These are phyloP conservation scores for Rhinolophus sinicus DNA, from an alignment of 2,113 vertebrate genomes.

Conservation along the genomic window DNA sequence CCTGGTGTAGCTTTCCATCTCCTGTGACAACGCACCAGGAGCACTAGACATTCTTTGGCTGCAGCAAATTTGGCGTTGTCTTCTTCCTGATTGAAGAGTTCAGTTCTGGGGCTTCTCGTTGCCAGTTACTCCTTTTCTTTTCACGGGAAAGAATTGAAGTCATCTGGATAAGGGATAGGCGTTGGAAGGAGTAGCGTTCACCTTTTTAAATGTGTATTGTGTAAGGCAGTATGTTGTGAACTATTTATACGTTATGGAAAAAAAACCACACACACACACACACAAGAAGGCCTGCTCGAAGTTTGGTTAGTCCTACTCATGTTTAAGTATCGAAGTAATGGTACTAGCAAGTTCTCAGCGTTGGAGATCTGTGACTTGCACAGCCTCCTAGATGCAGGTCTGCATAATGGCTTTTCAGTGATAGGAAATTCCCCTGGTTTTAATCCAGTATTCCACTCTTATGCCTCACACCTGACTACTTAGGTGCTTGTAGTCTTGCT, in stretches of 20 bases:
- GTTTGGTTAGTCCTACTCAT: background rate
- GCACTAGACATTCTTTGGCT: background rate
- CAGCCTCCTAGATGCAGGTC: background rate
- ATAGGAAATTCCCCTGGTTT: background rate
- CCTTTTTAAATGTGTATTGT: background rate
- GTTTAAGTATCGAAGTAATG: background rate
- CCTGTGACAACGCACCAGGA: background rate
- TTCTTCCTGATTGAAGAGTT: background rate
- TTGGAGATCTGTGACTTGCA: background rate
- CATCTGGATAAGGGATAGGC: background rate
- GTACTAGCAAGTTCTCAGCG: background rate
- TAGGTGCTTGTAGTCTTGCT: background rate
- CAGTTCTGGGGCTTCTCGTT: background rate
- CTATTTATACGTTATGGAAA: background rate
- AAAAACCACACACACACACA: background rate
- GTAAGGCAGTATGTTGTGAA: background rate
- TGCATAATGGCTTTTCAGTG: background rate
- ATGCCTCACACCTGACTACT: background rate
- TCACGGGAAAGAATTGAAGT: background rate
- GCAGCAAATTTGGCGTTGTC: background rate
- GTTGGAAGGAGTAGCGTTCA: background rate
- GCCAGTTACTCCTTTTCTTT: background rate
- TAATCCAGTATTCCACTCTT: background rate
- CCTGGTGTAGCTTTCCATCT: conserved; percentile 40
- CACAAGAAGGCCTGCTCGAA: background rate